phyloP scores from a whole-genome alignment of 2,797 vertebrate species.

The Sebastes paucispinis region DNA sequence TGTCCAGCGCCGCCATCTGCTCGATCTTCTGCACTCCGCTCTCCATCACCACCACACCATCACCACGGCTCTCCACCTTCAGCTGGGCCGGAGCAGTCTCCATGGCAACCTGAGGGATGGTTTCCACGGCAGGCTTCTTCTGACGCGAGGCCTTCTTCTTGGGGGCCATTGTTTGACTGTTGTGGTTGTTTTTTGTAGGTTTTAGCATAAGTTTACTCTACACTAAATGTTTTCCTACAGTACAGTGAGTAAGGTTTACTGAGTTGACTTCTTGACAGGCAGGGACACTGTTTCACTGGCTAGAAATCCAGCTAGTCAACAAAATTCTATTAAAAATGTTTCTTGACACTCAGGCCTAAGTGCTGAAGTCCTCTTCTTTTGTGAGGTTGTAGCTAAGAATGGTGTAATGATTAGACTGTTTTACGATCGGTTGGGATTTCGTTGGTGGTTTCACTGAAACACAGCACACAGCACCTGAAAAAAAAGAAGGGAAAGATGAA shows the following conservation, averaged over 20 bases:
- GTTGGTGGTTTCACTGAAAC: constrained; percentile 49
- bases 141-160: constrained; percentile 84
- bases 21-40: constrained; percentile 79
- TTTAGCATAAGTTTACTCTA: not conserved
- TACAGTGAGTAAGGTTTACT: not conserved
- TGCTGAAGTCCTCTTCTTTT: not conserved
- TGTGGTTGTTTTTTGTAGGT: not conserved
- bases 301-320: not conserved
- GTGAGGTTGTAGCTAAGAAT: not conserved
- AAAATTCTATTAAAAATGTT: not conserved
- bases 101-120: constrained; percentile 26
- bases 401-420: constrained; percentile 6
- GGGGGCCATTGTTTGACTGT: constrained; percentile 77
- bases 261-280: not conserved
- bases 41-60: constrained; percentile 79
- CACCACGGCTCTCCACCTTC: constrained; percentile 65
- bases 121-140: constrained; percentile 70
- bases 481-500: not conserved
- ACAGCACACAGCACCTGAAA: constrained; percentile 75
- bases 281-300: constrained; percentile 9
- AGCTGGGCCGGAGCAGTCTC: constrained; percentile 30
- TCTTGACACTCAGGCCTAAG: not conserved
- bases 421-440: not conserved
- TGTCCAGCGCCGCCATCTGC: constrained; percentile 82
- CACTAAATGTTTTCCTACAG: not conserved